Evolutionary conservation across 1,140 invertebrate species (phyloP), one percentile per base, ranked within the genome.

Genomic region (Odontomachus brunneus): DNA sequence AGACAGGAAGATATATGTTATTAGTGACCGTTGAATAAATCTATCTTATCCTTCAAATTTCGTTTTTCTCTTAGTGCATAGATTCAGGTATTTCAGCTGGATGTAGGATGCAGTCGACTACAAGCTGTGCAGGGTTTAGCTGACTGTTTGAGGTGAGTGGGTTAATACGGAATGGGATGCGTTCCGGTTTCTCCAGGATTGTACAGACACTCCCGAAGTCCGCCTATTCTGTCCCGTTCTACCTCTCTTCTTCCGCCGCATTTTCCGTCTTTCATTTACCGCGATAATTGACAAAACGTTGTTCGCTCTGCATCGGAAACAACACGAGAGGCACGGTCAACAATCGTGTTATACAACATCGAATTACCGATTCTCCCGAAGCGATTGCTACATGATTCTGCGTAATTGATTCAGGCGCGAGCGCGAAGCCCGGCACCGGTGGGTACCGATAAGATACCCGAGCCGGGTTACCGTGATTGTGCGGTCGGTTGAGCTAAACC

Each of bases 131-230:
- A 2, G 44, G 78, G 60, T 82, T 86, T 44, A 49, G 71, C 80
- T 48, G 82, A 33, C 73, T 88, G 76, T 89, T 87, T 87, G 75
- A 89, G 55, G 33, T 84, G 38, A 84, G 78, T 75, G 71, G 82
- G 85, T 89, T 84, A 89, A 88, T 76, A 59, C 59, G 11, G 48
- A 33, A 26, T 59, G 83, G 84, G 75, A 86, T 84, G 78, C 82
- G 86, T 85, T 63, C 26, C 59, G 75, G 65, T 82, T 85, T 33
- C 29, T 33, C 2, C 5, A 33, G 29, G n/a, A 44, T 33, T 82
- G 80, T 82, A 84, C 83, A 82, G 84, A 81, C 73, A 85, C 67
- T 82, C 55, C 83, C 60, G 81, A 44, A 63, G 65, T 53, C 53
- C 59, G 19, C 22, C 3, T 17, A 49, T 9, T 76, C 75, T 75